These are phyloP conservation scores for Tenthredo distinguenda DNA, from an alignment of 2,888 invertebrate species.

Conservation along the genomic window DNA sequence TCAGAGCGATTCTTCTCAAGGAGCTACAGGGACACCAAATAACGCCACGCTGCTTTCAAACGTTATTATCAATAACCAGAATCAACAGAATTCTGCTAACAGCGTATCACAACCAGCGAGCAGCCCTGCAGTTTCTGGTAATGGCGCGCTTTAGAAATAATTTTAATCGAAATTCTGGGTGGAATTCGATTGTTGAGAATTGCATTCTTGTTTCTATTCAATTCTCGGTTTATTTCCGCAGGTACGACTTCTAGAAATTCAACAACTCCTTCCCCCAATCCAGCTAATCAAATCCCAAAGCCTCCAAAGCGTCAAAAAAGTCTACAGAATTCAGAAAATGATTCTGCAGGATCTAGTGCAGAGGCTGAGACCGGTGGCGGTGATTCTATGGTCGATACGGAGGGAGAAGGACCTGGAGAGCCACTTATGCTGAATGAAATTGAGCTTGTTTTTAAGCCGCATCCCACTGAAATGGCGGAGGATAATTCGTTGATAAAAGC, in stretches of 20 bases:
- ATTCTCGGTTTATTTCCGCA: conserved; percentile 49
- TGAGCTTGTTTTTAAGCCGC: conserved; percentile 97
- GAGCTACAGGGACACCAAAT: conserved; percentile 71
- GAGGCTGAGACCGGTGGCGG: conserved; percentile 85
- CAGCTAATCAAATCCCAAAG: conserved; percentile 78
- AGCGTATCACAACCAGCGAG: conserved; percentile 71
- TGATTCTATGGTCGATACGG: conserved; percentile 91
- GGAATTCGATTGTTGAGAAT: not conserved
- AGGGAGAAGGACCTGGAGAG: conserved; percentile 88
- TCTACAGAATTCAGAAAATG: conserved; percentile 80
- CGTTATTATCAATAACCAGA: conserved; percentile 64
- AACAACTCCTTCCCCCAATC: conserved; percentile 75
- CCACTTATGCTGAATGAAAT: conserved; percentile 93
- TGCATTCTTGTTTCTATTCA: not conserved
- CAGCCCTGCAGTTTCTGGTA: conserved; percentile 70
- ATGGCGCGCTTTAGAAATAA: conserved; percentile 21
- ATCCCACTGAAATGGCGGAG: conserved; percentile 94
- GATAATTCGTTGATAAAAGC: conserved; percentile 92
- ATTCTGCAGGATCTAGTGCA: conserved; percentile 76
- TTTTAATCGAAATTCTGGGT: not conserved
- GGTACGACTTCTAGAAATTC: conserved; percentile 75
- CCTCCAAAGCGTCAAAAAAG: conserved; percentile 86
- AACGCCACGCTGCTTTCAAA: conserved; percentile 60
- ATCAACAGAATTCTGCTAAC: conserved; percentile 66
- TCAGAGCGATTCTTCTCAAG: conserved; percentile 78